Conservation (phyloP, 2,888 invertebrate genomes). For the Odontothrips loti region DNA sequence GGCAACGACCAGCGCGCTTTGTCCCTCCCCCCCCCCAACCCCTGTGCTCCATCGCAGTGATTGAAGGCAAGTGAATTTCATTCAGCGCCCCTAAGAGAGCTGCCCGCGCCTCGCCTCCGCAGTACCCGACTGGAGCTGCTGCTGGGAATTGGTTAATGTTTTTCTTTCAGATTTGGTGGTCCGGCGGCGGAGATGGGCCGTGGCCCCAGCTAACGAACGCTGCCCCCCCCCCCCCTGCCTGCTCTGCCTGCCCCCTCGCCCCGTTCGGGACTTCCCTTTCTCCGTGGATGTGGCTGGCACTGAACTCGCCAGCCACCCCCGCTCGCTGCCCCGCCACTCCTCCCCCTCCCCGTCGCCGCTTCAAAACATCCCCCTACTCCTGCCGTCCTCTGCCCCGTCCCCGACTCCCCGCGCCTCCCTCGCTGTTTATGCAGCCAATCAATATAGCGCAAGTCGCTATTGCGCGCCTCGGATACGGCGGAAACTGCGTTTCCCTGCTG, state of each 20-base stretch:
- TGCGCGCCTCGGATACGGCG: not conserved
- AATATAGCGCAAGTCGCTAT: not conserved
- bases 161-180: too few relatives aligned
- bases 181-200: not conserved
- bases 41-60: too few relatives aligned
- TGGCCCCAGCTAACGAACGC: not conserved
- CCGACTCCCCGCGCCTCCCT: not conserved
- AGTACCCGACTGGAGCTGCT: not conserved
- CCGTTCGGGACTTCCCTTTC: too few relatives aligned
- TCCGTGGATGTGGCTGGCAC: too few relatives aligned
- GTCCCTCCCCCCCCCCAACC: too few relatives aligned
- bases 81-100: too few relatives aligned
- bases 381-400: not conserved
- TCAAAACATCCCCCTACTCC: not conserved
- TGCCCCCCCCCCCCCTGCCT: not conserved
- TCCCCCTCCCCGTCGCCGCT: not conserved
- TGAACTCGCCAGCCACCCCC: not conserved
- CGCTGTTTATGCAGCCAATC: not conserved
- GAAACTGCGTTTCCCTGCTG: not conserved
- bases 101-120: too few relatives aligned
- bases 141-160: too few relatives aligned
- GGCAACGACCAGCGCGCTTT: too few relatives aligned
- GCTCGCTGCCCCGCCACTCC: not conserved
- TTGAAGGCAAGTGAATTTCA: too few relatives aligned
- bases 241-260: not conserved